Percentiles rank a stretch among this genome's conserved stretches.
phyloP scores from a whole-genome alignment of 2,113 vertebrate genomes.

The Seriola quinqueradiata region DNA sequence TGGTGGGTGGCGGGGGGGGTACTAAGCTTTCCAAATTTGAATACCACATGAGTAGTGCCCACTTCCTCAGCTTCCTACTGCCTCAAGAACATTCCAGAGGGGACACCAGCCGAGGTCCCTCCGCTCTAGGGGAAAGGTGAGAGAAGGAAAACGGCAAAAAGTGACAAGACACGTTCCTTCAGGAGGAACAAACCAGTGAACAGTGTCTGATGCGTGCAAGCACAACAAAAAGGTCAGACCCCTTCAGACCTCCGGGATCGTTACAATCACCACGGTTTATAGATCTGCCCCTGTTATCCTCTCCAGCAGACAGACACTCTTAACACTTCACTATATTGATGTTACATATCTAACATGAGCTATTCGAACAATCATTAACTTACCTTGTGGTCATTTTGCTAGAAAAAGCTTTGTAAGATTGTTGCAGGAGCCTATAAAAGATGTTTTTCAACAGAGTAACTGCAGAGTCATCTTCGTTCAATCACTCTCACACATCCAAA shows the following conservation, averaged over 20 bases:
- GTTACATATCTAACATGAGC: neutral
- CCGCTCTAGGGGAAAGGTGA: constrained; percentile 21
- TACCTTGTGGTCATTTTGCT: constrained; percentile 16
- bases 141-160: constrained; percentile 25
- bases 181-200: constrained; percentile 24
- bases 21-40: constrained; percentile 42
- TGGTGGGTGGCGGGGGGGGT: neutral
- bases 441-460: neutral
- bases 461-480: neutral
- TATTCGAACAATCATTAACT: neutral
- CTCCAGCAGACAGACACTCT: neutral
- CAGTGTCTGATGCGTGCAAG: constrained; percentile 1
- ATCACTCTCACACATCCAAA: neutral
- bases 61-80: constrained; percentile 46
- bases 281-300: neutral
- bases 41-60: constrained; percentile 37
- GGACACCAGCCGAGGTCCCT: constrained; percentile 16
- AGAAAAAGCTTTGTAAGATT: constrained; percentile 1
- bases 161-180: constrained; percentile 16
- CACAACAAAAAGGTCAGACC: constrained; percentile 17
- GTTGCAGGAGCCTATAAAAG: constrained; percentile 15
- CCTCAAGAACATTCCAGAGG: constrained; percentile 40
- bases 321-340: neutral
- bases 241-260: neutral
- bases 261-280: neutral